Percentiles rank a stretch among this genome's conserved stretches.
phyloP scores from a whole-genome alignment of 2,113 vertebrate species.

The Planiliza haematocheilus region DNA sequence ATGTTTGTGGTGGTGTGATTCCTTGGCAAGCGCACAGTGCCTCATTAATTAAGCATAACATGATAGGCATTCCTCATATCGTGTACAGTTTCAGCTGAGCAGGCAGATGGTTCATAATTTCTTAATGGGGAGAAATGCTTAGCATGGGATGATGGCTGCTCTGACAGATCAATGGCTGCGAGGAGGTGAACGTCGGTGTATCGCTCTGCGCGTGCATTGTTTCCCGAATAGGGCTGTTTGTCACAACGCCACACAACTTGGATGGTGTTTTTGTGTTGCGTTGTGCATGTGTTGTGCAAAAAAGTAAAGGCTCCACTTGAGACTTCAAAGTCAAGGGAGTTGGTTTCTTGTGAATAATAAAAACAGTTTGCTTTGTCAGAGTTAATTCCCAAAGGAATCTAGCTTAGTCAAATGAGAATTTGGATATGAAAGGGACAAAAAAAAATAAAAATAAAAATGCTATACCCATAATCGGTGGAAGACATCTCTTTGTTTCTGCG shows the following conservation, averaged over 20 bases:
- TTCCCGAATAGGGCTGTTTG: conserved; percentile 54
- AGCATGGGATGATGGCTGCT: conserved; percentile 33
- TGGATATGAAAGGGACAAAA: conserved; percentile 22
- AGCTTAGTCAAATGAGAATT: conserved; percentile 47
- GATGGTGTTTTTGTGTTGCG: background rate
- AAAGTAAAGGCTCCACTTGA: conserved; percentile 43
- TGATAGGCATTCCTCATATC: conserved; percentile 64
- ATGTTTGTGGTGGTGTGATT: conserved; percentile 45
- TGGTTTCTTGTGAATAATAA: conserved; percentile 46
- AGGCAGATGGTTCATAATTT: conserved; percentile 78
- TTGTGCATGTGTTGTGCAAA: conserved; percentile 20
- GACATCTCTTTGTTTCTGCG: conserved; percentile 59
- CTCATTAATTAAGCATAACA: conserved; percentile 72
- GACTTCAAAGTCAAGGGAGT: conserved; percentile 38
- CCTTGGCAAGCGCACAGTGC: conserved; percentile 45
- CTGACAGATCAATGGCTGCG: conserved; percentile 55
- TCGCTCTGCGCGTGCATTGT: conserved; percentile 15
- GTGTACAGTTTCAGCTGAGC: conserved; percentile 60
- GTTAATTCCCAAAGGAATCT: conserved; percentile 43
- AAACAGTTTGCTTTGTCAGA: conserved; percentile 48
- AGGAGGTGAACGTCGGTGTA: conserved; percentile 44
- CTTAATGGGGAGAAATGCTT: conserved; percentile 71
- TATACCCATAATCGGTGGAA: conserved; percentile 36
- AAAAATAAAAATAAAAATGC: conserved; percentile 34
- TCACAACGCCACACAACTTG: conserved; percentile 35